A percentile compares a stretch with the other conserved stretches of the same genome.
Conservation (phyloP, 2,888 invertebrate species). For the Chalcosyrphus nemorum region DNA sequence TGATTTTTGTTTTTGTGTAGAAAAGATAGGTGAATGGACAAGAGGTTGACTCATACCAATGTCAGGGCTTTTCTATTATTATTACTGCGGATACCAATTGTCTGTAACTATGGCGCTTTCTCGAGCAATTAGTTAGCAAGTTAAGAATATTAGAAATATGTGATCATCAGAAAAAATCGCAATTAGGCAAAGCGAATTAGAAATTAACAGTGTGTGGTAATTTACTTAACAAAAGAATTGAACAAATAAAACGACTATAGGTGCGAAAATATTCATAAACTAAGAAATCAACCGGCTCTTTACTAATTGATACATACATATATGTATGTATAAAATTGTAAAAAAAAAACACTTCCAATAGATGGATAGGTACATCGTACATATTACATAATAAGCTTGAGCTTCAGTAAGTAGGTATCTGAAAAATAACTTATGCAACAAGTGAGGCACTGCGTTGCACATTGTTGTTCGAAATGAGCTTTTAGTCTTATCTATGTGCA, state of each 20-base stretch:
- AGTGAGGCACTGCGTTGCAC: not conserved
- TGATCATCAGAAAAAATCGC: not conserved
- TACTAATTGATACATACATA: not conserved
- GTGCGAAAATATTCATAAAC: not conserved
- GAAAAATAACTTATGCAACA: not conserved
- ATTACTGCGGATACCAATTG: not conserved
- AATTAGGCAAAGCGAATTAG: not conserved
- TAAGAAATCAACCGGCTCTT: not conserved
- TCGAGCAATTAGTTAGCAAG: not conserved
- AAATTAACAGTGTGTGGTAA: not conserved
- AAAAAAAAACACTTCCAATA: too few species aligned
- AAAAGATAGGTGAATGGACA: not conserved
- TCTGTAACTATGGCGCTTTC: not conserved
- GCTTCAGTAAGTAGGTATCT: not conserved
- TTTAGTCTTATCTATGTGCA: not conserved
- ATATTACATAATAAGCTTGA: not conserved
- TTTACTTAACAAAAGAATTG: not conserved
- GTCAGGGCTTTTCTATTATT: not conserved
- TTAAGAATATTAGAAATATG: not conserved
- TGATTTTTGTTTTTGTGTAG: not conserved
- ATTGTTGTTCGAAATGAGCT: not conserved
- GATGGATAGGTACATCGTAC: too few species aligned
- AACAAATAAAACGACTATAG: not conserved
- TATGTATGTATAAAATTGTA: too few species aligned
- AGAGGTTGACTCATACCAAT: not conserved